Evolutionary conservation across 2,888 invertebrate species (phyloP).

Genomic region (Heliconius aoede): DNA sequence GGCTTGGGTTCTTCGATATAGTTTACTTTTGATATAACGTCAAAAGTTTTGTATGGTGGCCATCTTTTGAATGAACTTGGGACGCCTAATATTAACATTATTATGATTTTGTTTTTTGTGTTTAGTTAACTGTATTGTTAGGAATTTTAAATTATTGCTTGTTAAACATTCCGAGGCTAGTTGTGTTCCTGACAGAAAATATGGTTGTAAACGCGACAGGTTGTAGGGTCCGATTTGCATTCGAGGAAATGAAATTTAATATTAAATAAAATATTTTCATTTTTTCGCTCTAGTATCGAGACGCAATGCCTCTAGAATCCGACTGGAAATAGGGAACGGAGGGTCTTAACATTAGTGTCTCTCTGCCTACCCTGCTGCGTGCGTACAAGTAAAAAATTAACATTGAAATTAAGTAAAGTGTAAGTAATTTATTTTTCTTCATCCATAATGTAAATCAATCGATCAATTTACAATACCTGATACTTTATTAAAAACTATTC

Average conservation of each 20-base stretch:
- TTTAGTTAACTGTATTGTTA: background rate
- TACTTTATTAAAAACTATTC: background rate
- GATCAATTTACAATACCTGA: background rate
- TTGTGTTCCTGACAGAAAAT: background rate
- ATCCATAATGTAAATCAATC: background rate
- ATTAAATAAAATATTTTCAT: background rate
- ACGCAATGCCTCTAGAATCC: background rate
- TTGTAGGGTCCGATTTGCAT: too few species aligned
- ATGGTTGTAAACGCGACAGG: background rate
- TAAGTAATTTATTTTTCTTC: background rate
- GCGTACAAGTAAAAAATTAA: background rate
- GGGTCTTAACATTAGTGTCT: background rate
- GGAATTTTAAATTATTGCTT: background rate
- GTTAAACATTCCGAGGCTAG: background rate
- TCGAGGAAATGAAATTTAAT: background rate
- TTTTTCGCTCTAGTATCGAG: background rate
- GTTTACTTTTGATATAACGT: conserved; percentile 61
- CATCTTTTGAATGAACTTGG: conserved; percentile 28
- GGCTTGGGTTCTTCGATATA: conserved; percentile 59
- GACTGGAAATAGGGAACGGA: background rate
- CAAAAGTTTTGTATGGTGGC: conserved; percentile 56
- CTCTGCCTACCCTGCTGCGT: background rate
- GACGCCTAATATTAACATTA: background rate
- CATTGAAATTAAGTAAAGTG: background rate
- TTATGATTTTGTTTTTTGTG: background rate